These are phyloP conservation scores for Drosophila longiperda DNA, from an alignment of 2,888 invertebrate genomes.

Conservation along the genomic window DNA sequence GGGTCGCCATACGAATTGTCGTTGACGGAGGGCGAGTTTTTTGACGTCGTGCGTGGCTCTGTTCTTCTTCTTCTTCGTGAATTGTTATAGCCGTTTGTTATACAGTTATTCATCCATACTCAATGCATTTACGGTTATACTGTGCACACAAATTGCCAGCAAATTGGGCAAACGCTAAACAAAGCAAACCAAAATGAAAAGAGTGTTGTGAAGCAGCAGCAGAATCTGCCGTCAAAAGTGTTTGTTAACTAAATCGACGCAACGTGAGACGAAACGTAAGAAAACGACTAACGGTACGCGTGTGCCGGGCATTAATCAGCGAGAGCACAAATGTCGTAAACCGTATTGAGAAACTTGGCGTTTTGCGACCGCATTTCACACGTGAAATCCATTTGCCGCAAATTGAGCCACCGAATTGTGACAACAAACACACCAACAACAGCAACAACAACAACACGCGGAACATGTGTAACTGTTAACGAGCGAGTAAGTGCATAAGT, in stretches of 20 bases:
- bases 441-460: conserved; percentile 17
- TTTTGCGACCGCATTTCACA: conserved; percentile 32
- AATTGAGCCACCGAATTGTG: conserved; percentile 37
- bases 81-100: background rate
- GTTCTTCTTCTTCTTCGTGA: conserved; percentile 6
- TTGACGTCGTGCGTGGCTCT: conserved; percentile 55
- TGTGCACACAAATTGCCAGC: conserved; percentile 5
- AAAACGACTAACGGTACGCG: conserved; percentile 9
- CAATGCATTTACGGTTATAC: conserved; percentile 3
- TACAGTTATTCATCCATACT: conserved; percentile 1
- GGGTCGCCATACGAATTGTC: conserved; percentile 30
- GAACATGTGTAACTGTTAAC: conserved; percentile 71
- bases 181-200: conserved; percentile 14
- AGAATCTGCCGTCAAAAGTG: conserved; percentile 9
- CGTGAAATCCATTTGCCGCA: conserved; percentile 37
- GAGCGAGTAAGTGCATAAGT: conserved; percentile 39
- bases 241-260: background rate
- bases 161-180: conserved; percentile 15
- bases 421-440: conserved; percentile 14
- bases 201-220: conserved; percentile 19
- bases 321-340: conserved; percentile 9
- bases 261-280: background rate
- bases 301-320: conserved; percentile 34
- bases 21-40: conserved; percentile 50
- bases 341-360: conserved; percentile 30